phyloP scores from a whole-genome alignment of 1,140 invertebrate genomes.

The Antheraea mylitta region DNA sequence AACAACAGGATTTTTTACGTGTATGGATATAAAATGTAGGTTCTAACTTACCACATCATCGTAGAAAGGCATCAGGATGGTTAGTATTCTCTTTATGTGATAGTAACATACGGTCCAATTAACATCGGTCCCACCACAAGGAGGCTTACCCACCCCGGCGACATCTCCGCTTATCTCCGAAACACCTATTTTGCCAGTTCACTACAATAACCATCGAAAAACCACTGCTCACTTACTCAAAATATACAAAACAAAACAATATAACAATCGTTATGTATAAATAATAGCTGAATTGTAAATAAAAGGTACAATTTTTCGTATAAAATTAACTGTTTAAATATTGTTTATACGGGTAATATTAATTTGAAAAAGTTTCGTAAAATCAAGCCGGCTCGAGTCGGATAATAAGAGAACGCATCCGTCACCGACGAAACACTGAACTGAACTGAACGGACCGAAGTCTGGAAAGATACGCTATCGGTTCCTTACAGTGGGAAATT shows the following conservation, averaged over 20 bases:
- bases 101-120: constrained; percentile 69
- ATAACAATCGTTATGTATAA: constrained; percentile 19
- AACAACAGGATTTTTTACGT: too few relatives aligned
- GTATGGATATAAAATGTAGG: constrained; percentile 2
- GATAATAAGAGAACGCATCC: constrained; percentile 10
- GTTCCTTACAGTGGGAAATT: constrained; percentile 17
- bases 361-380: constrained; percentile 21
- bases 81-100: constrained; percentile 53
- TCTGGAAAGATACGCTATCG: constrained; percentile 10
- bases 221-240: background rate
- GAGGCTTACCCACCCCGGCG: constrained; percentile 25
- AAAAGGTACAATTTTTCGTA: too few relatives aligned
- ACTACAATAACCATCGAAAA: constrained; percentile 30
- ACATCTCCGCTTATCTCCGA: constrained; percentile 33
- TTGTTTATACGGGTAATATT: too few relatives aligned
- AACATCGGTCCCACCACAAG: constrained; percentile 46
- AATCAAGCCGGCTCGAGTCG: background rate
- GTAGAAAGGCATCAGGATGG: constrained; percentile 69
- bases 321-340: too few relatives aligned
- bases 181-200: constrained; percentile 58
- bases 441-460: background rate
- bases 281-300: constrained; percentile 5
- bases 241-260: constrained; percentile 7
- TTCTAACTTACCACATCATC: constrained; percentile 64
- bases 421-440: constrained; percentile 20